Evolutionary conservation across 1,140 invertebrate species (phyloP), one percentile per base, ranked within the genome.

Genomic region (Apis laboriosa): DNA sequence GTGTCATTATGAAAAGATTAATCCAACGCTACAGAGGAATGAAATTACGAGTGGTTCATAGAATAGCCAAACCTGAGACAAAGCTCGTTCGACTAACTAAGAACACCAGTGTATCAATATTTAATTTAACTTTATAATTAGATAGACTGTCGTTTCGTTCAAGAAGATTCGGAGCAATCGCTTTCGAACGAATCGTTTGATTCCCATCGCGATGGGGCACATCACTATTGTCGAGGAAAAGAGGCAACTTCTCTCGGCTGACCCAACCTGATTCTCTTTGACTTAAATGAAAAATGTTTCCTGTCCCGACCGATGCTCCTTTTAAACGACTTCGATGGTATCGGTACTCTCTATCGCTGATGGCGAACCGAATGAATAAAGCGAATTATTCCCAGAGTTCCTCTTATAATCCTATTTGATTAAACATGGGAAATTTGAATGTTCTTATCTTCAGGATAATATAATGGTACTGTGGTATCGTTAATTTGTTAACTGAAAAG

Each of bases 111-210:
- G 43, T 63, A 76, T 63, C 73, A 53, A 76, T 76, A 64, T 63
- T 76, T 76, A 64, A 76, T 76, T 76, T 76, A 76, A 76, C 73
- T 76, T 76, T 76, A 63, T 63, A 76, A 76, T 76, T 76, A 76
- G 60, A 49, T 76, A 61, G 73, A 76, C 58, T 43, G 58, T 63
- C 58, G 58, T 60, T 49, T 51, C 73, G 73, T 75, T 51, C 21
- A 76, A 64, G 73, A 76, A 49, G 21, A 76, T 61, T 60, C 34
- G 58, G 51, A 58, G 58, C 73, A 63, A 63, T 76, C 58, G 73
- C 58, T 76, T 19, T 76, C 17, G 13, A 63, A 61, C 60, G 73
- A 24, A 43, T 43, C 56, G 60, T 9, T 24, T 60, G 73, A 63
- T 28, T 76, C 73, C 60, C 73, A 63, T 76, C 60, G 73, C 73